A percentile compares a stretch with the other conserved stretches of the same genome.
Evolutionary conservation across 2,797 vertebrate species (phyloP).

Genomic region (Siniperca scherzeri): DNA sequence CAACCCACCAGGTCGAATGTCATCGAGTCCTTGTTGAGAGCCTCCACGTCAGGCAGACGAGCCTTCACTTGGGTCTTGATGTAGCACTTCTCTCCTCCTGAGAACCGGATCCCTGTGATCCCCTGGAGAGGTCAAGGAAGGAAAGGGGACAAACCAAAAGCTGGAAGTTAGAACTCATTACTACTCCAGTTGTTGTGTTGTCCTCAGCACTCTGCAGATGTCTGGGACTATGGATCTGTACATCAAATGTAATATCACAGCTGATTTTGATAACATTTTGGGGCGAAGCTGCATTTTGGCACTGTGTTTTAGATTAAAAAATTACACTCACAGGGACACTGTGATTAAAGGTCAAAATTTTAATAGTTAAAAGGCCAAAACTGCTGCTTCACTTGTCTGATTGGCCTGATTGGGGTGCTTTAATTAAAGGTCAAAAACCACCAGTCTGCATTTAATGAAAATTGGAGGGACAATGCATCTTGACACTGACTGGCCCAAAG

Average conservation of each 20-base stretch:
- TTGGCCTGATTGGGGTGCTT: conserved; percentile 62
- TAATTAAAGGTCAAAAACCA: conserved; percentile 76
- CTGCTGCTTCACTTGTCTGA: conserved; percentile 61
- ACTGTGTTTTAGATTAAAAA: background rate
- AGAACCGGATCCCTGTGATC: conserved; percentile 94
- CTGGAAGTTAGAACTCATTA: background rate
- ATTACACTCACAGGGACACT: conserved; percentile 40
- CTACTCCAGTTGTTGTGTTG: background rate
- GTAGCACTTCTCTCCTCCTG: conserved; percentile 94
- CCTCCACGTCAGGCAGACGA: conserved; percentile 89
- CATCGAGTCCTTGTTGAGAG: conserved; percentile 88
- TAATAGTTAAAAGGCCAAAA: conserved; percentile 61
- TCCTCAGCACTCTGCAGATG: background rate
- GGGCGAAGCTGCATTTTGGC: background rate
- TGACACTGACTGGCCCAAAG: conserved; percentile 67
- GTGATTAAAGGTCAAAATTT: conserved; percentile 67
- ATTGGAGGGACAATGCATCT: conserved; percentile 44
- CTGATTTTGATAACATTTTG: conserved; percentile 18
- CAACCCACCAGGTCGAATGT: conserved; percentile 91
- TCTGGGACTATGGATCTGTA: background rate
- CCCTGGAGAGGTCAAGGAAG: conserved; percentile 81
- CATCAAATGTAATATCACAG: background rate
- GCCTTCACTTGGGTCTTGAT: conserved; percentile 95
- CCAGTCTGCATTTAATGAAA: conserved; percentile 63
- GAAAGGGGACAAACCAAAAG: background rate